Conservation (phyloP, 2,888 invertebrate genomes). For the Acleris holmiana region DNA sequence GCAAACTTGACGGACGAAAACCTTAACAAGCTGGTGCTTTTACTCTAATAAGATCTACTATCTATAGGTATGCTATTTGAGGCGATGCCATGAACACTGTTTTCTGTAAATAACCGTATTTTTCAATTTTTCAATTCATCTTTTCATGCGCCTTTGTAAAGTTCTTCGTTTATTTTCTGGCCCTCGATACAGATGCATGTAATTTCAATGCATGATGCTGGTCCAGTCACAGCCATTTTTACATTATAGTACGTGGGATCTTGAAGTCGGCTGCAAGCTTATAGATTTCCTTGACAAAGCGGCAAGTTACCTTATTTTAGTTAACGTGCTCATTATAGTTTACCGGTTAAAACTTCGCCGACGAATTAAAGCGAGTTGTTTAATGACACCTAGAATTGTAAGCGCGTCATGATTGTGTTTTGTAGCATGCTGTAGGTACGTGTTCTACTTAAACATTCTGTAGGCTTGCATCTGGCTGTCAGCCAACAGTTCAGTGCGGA, state of each 20-base stretch:
- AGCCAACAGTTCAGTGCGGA: constrained; percentile 35
- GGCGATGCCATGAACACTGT: no score
- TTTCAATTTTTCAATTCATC: not conserved
- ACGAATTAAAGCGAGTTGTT: no score
- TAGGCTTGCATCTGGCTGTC: constrained; percentile 35
- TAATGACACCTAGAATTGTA: constrained; percentile 10
- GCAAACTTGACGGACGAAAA: not conserved
- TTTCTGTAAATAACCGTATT: not conserved
- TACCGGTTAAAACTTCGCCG: no score
- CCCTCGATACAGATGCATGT: not conserved
- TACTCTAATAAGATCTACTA: not conserved
- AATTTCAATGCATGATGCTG: not conserved
- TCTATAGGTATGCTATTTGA: no score
- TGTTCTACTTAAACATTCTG: constrained; percentile 32
- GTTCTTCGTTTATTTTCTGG: not conserved
- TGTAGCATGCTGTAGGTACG: constrained; percentile 10
- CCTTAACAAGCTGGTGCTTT: not conserved
- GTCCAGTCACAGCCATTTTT: no score
- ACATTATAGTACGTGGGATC: no score
- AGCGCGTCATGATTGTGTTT: constrained; percentile 15
- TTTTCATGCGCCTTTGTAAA: not conserved
- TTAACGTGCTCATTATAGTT: no score
- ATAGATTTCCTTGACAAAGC: no score
- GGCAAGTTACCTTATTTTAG: no score
- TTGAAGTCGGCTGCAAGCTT: no score